Conservation (phyloP, 2,888 invertebrate genomes). For the Cheilosia scutellata region DNA sequence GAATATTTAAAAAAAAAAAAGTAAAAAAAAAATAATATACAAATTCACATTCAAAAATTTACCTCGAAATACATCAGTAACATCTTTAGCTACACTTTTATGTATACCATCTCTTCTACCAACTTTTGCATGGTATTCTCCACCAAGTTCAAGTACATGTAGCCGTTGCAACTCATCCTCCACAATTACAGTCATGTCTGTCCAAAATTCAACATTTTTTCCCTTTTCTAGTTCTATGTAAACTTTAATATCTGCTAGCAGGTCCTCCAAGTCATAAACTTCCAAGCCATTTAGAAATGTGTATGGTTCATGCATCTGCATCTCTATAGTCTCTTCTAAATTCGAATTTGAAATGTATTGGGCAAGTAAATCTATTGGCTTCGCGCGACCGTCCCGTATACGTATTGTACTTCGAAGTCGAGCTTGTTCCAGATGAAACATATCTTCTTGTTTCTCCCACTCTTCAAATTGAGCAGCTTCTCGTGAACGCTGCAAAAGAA, state of each 20-base stretch:
- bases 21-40: background rate
- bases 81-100: constrained; percentile 95
- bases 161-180: constrained; percentile 96
- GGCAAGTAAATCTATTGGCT: constrained; percentile 98
- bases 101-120: constrained; percentile 89
- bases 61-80: constrained; percentile 95
- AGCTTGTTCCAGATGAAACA: constrained; percentile 99
- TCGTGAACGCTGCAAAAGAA: constrained; percentile 93
- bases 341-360: constrained; percentile 97
- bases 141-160: constrained; percentile 88
- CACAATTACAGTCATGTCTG: constrained; percentile 97
- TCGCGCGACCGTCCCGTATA: constrained; percentile 98
- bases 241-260: constrained; percentile 97
- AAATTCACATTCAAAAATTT: background rate
- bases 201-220: constrained; percentile 96
- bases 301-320: constrained; percentile 99
- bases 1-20: too few species aligned
- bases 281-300: constrained; percentile 96
- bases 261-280: constrained; percentile 96
- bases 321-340: constrained; percentile 95
- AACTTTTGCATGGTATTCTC: constrained; percentile 86
- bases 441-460: constrained; percentile 98
- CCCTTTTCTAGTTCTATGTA: constrained; percentile 96
- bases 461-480: constrained; percentile 95
- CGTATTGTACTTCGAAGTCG: constrained; percentile 96